Conservation (phyloP, 2,113 vertebrate species). For the Suricata suricatta region DNA sequence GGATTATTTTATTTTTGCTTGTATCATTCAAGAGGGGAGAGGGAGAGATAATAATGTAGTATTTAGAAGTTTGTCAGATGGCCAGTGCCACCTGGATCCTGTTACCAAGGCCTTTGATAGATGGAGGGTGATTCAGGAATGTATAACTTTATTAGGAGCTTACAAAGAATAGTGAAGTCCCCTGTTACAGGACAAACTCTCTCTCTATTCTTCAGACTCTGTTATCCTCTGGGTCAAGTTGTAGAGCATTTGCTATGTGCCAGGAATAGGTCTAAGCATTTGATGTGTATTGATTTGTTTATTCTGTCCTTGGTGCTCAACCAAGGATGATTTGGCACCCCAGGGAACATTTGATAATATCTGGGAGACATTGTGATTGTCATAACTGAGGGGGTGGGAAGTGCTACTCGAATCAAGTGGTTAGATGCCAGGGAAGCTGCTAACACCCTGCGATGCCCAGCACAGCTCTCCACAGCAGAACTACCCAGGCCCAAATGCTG, state of each 20-base stretch:
- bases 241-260: neutral
- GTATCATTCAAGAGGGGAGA: conserved; percentile 18
- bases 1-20: too few species aligned
- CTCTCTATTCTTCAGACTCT: neutral
- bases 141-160: neutral
- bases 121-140: neutral
- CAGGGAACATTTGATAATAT: neutral
- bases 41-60: neutral
- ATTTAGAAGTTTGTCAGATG: neutral
- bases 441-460: neutral
- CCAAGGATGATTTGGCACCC: neutral
- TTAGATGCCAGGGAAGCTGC: neutral
- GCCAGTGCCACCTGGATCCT: neutral
- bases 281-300: neutral
- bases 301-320: neutral
- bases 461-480: too few species aligned
- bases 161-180: neutral
- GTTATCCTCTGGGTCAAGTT: neutral
- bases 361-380: neutral
- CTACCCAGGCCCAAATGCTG: neutral
- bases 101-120: conserved; percentile 16
- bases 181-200: neutral
- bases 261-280: neutral
- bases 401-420: neutral
- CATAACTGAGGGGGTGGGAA: neutral